phyloP scores from a whole-genome alignment of 2,113 vertebrate species.

The Sylvia atricapilla region DNA sequence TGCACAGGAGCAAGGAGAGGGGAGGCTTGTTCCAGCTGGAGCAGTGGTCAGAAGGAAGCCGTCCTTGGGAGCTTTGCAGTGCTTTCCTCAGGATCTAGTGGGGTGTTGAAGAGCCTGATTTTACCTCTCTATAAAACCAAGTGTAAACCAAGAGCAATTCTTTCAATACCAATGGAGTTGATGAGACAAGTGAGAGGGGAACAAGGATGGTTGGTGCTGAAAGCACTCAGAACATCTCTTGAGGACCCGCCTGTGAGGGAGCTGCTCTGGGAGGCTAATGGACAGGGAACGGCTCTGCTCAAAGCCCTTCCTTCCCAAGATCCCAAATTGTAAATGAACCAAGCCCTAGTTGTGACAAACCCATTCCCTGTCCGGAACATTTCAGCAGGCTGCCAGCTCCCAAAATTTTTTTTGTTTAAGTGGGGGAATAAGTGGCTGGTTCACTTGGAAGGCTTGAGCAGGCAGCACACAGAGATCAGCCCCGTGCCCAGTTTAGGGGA shows the following conservation, averaged over 20 bases:
- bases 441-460: background rate
- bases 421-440: background rate
- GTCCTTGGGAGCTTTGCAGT: background rate
- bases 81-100: background rate
- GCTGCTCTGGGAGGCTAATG: constrained; percentile 6
- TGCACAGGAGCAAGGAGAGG: background rate
- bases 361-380: background rate
- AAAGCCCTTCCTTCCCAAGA: background rate
- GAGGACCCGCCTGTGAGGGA: constrained; percentile 1
- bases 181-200: background rate
- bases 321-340: constrained; percentile 13
- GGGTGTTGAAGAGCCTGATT: background rate
- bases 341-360: constrained; percentile 11
- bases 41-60: background rate
- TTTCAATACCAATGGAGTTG: background rate
- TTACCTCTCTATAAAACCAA: background rate
- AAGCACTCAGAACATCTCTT: constrained; percentile 23
- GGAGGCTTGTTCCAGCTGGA: fast-evolving
- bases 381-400: background rate
- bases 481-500: background rate
- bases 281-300: background rate
- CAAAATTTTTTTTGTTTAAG: background rate
- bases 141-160: constrained; percentile 22
- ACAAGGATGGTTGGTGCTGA: background rate
- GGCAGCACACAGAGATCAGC: background rate